A percentile compares a stretch with the other conserved stretches of the same genome.
These are phyloP conservation scores for Papilio demoleus DNA, from an alignment of 2,888 invertebrate genomes.

Conservation along the genomic window DNA sequence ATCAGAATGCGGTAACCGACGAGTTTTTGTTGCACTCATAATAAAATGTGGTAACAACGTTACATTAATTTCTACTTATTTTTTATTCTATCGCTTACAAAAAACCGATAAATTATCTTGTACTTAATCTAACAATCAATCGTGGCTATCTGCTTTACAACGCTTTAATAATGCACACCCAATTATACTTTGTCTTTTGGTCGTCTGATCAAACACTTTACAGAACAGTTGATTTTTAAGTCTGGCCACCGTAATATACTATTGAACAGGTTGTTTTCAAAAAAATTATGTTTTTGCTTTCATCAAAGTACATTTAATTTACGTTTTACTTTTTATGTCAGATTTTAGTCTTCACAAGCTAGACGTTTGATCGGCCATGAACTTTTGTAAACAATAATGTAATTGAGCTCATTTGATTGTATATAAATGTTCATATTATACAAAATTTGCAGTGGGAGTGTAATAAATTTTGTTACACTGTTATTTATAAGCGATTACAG, in stretches of 20 bases:
- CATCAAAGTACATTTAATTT: neutral
- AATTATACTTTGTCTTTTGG: no score
- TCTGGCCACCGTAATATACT: neutral
- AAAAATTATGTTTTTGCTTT: neutral
- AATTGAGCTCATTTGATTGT: conserved; percentile 7
- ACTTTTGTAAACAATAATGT: conserved; percentile 12
- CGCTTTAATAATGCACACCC: no score
- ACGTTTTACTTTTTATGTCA: no score
- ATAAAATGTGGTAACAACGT: neutral
- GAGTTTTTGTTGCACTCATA: neutral
- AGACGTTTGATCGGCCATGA: no score
- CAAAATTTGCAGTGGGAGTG: neutral
- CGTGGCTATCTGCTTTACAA: no score
- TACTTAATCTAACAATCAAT: no score
- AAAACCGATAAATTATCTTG: no score
- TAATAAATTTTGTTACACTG: neutral
- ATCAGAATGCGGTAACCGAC: neutral
- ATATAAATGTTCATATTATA: conserved; percentile 7
- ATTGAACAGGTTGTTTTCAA: neutral
- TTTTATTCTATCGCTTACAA: no score
- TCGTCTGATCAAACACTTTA: no score
- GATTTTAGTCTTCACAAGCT: no score
- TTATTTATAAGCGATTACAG: conserved; percentile 5
- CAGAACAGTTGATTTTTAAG: no score
- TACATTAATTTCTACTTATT: no score